These are phyloP conservation scores for Montipora cactus DNA, from an alignment of 64 coral and sea anemone species.

Conservation along the genomic window DNA sequence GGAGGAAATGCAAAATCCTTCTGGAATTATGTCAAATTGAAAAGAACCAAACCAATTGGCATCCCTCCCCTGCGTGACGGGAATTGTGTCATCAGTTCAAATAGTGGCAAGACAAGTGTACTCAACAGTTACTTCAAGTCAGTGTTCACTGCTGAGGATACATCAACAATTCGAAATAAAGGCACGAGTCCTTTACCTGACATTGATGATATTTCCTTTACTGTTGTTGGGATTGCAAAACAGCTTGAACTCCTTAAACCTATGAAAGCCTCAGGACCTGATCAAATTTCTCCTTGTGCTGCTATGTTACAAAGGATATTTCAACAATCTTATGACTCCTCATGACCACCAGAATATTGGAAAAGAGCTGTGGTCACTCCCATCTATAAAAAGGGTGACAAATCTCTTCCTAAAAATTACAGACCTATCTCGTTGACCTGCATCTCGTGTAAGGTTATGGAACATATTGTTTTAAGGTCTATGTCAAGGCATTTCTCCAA, in stretches of 20 bases:
- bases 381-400: slow-evolving; percentile 22
- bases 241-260: slow-evolving; percentile 12
- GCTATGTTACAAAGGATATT: slow-evolving; percentile 12
- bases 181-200: slow-evolving; percentile 54
- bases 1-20: too few relatives aligned
- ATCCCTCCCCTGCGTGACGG: slow-evolving; percentile 24
- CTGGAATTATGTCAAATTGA: slow-evolving; percentile 40
- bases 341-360: slow-evolving; percentile 36
- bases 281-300: slow-evolving; percentile 65
- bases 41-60: slow-evolving; percentile 33
- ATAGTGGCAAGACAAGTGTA: slow-evolving; percentile 54
- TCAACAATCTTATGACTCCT: slow-evolving; percentile 25
- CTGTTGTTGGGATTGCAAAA: slow-evolving; percentile 34
- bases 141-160: slow-evolving; percentile 64
- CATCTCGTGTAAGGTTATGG: slow-evolving; percentile 18
- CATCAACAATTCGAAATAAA: slow-evolving; percentile 31
- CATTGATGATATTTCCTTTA: slow-evolving; percentile 53
- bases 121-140: slow-evolving; percentile 62
- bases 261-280: slow-evolving; percentile 42
- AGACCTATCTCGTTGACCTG: slow-evolving; percentile 23
- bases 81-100: slow-evolving; percentile 22
- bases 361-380: slow-evolving; percentile 37
- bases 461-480: slow-evolving; percentile 30
- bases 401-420: slow-evolving; percentile 15
- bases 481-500: slow-evolving; percentile 16